Evolutionary conservation across 1,140 invertebrate species (phyloP).

Genomic region (Drosophila miranda): DNA sequence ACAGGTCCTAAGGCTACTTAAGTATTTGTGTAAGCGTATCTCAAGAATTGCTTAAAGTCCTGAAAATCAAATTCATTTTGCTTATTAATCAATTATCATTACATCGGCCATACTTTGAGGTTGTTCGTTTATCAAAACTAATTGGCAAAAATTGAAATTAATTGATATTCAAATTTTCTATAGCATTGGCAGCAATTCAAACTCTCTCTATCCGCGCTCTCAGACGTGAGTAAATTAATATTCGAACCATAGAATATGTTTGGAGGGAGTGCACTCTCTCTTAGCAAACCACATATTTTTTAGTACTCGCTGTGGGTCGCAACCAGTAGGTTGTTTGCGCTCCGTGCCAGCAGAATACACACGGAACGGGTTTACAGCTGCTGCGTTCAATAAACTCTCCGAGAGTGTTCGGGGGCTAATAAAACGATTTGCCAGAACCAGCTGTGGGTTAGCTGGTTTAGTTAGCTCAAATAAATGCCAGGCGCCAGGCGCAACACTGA

Average conservation of each 20-base stretch:
- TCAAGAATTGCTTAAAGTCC: too few species aligned
- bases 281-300: not conserved
- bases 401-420: conserved; percentile 16
- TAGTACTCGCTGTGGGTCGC: not conserved
- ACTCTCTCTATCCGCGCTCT: not conserved
- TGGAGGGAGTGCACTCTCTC: conserved; percentile 18
- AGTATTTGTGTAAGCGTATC: too few species aligned
- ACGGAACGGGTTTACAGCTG: conserved; percentile 57
- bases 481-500: conserved; percentile 19
- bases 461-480: conserved; percentile 17
- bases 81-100: conserved; percentile 34
- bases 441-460: conserved; percentile 13
- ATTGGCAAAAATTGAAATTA: conserved; percentile 57
- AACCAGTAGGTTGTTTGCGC: conserved; percentile 53
- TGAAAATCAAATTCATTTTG: too few species aligned
- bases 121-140: conserved; percentile 38
- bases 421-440: conserved; percentile 35
- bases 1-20: too few species aligned
- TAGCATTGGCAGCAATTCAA: conserved; percentile 29
- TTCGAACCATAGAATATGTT: conserved; percentile 23
- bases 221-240: not conserved
- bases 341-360: conserved; percentile 39
- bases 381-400: conserved; percentile 28
- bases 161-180: conserved; percentile 55
- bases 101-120: not conserved